phyloP scores from a whole-genome alignment of 1,140 invertebrate genomes.

The Helicoverpa zea region DNA sequence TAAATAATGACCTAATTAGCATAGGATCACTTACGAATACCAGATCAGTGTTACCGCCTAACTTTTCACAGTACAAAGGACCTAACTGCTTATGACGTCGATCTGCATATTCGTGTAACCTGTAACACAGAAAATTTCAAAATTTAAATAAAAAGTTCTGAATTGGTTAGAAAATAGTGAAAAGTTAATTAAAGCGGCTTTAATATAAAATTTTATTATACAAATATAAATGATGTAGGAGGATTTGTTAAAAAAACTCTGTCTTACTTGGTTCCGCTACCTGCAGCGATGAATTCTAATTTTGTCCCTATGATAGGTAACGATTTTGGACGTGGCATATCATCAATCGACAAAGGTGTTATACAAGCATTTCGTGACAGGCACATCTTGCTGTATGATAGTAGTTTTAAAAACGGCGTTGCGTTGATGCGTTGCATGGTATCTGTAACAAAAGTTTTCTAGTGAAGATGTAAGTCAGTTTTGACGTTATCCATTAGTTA shows the following conservation, averaged over 20 bases:
- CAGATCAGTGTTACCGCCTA: slow-evolving; percentile 88
- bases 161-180: background rate
- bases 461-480: too few relatives aligned
- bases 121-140: slow-evolving; percentile 54
- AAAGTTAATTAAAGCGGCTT: too few relatives aligned
- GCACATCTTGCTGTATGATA: background rate
- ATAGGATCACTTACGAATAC: slow-evolving; percentile 91
- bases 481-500: too few relatives aligned
- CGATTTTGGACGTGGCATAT: slow-evolving; percentile 69
- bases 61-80: slow-evolving; percentile 90
- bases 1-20: slow-evolving; percentile 91
- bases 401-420: background rate
- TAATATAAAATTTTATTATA: too few relatives aligned
- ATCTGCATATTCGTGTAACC: slow-evolving; percentile 91
- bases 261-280: slow-evolving; percentile 73
- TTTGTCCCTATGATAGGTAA: slow-evolving; percentile 75
- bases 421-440: background rate
- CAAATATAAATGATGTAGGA: too few relatives aligned
- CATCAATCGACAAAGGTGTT: slow-evolving; percentile 54
- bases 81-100: slow-evolving; percentile 91
- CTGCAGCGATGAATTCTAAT: slow-evolving; percentile 70
- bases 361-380: slow-evolving; percentile 40
- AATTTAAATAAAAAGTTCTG: background rate
- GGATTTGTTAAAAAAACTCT: slow-evolving; percentile 10
- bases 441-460: background rate